Evolutionary conservation across 2,797 vertebrate species (phyloP).

Genomic region (Pipistrellus pipistrellus): DNA sequence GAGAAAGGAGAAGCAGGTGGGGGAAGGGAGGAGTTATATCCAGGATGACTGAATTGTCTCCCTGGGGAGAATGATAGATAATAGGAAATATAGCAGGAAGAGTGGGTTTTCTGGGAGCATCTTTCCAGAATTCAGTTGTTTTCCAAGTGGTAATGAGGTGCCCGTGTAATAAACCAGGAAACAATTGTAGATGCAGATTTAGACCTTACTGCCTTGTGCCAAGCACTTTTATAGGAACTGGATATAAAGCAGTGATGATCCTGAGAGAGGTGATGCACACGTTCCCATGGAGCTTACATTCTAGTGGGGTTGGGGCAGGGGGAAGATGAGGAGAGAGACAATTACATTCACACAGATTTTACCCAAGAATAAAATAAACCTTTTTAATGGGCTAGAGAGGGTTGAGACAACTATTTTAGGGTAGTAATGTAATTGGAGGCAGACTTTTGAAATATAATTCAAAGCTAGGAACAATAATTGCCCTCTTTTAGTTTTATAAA

Average conservation of each 20-base stretch:
- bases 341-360: background rate
- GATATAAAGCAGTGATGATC: background rate
- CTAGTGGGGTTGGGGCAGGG: background rate
- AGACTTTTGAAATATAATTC: background rate
- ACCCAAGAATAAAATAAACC: constrained; percentile 18
- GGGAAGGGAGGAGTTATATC: background rate
- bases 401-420: background rate
- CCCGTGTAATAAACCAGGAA: background rate
- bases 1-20: background rate
- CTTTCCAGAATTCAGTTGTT: constrained; percentile 17
- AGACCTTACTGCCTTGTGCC: background rate
- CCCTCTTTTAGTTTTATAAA: background rate
- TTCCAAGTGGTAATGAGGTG: background rate
- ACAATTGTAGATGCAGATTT: background rate
- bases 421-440: background rate
- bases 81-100: background rate
- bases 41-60: background rate
- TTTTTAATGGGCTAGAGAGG: background rate
- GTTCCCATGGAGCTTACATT: background rate
- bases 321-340: background rate
- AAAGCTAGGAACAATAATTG: background rate
- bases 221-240: background rate
- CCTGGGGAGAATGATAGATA: background rate
- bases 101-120: background rate
- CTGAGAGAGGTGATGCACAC: background rate